Base-by-base conservation (phyloP, 2,888 invertebrate genomes). In the Acleris holmiana region DNA sequence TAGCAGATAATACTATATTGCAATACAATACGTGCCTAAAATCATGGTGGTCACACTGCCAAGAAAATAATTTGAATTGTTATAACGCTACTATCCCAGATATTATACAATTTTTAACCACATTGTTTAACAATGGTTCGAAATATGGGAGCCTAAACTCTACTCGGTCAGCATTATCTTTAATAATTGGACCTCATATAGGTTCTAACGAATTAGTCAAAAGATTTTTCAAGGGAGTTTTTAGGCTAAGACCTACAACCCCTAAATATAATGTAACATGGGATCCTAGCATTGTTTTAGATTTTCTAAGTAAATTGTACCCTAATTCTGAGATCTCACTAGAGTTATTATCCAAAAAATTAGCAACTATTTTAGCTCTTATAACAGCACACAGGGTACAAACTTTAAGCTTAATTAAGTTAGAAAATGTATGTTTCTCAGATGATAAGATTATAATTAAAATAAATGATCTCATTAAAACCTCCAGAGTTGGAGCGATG, bases 351-450 rank as follows among this genome's bases (percentile, higher is more conserved):
- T 35, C 29, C 2, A 51, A 51, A 17, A 51, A 51, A 35, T 35
- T 35, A 51, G 29, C 29, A n/a, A 35, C 49, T 23, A 8, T 49
- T 13, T 23, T 49, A 15, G 49, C 49, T 21, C 18, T 68, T 10
- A 10, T 40, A 10, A 68, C 68, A 3, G 68, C 66, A 6, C 68
- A 66, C 21, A 56, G 68, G 44, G 56, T 66, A 1, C 64, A 67
- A 47, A 67, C 64, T n/a, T n/a, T n/a, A n/a, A n/a, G n/a, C n/a
- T n/a, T n/a, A n/a, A n/a, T n/a, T n/a, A n/a, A n/a, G n/a, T n/a
- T n/a, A n/a, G n/a, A n/a, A n/a, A n/a, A n/a, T n/a, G n/a, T n/a
- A n/a, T n/a, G n/a, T n/a, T n/a, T n/a, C n/a, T n/a, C n/a, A n/a
- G n/a, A n/a, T n/a, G n/a, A n/a, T n/a, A n/a, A n/a, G n/a, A n/a